These are phyloP conservation scores for Motacilla alba DNA, from an alignment of 2,113 vertebrate genomes.

Conservation along the genomic window DNA sequence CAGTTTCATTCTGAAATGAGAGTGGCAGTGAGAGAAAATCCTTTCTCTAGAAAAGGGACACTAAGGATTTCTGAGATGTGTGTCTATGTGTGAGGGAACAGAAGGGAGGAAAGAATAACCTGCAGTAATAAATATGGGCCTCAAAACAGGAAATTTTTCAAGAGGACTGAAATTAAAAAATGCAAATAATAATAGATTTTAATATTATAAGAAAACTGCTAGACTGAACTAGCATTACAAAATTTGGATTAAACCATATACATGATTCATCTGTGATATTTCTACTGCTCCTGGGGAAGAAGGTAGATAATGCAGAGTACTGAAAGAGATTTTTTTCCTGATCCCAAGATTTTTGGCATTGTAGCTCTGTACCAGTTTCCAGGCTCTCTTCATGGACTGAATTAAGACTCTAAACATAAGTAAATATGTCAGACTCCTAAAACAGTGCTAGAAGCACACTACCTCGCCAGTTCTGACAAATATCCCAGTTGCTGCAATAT, in stretches of 20 bases:
- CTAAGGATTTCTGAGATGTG: fast-evolving
- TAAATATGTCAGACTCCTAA: neutral
- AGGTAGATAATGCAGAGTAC: neutral
- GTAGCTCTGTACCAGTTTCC: neutral
- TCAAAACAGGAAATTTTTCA: neutral
- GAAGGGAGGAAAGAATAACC: neutral
- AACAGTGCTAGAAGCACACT: neutral
- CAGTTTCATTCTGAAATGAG: neutral
- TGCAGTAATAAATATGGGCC: neutral
- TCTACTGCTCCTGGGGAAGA: neutral
- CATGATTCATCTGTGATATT: neutral
- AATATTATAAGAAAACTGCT: neutral
- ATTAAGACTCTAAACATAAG: neutral
- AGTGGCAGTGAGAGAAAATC: neutral
- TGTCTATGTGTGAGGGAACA: neutral
- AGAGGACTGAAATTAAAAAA: neutral
- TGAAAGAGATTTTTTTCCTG: too few relatives aligned
- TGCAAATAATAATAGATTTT: neutral
- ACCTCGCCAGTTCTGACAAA: neutral
- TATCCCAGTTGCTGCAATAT: neutral
- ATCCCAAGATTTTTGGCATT: neutral
- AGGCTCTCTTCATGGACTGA: neutral
- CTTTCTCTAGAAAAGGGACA: neutral
- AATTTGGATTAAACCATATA: neutral
- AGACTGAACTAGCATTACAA: neutral